Conservation (phyloP, 2,113 vertebrate species). For the Malurus cyaneus region DNA sequence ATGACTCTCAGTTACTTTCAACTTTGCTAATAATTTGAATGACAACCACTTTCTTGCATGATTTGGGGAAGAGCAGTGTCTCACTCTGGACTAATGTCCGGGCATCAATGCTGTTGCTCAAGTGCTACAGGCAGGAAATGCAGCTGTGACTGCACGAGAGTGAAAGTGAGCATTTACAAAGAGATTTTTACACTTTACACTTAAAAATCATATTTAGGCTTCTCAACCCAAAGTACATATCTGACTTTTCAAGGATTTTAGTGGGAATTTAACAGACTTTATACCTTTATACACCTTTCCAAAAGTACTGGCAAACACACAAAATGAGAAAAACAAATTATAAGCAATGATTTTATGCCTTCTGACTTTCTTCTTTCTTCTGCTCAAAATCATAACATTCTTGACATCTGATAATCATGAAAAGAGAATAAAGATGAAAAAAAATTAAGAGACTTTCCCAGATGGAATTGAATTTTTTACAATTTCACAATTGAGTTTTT, state of each 20-base stretch:
- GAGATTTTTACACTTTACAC: neutral
- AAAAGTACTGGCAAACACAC: neutral
- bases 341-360: neutral
- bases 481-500: neutral
- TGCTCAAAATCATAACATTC: neutral
- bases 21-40: constrained; percentile 28
- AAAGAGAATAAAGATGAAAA: neutral
- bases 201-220: neutral
- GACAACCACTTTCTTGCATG: neutral
- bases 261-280: neutral
- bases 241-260: neutral
- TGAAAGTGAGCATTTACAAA: neutral
- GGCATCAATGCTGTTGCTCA: neutral
- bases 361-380: neutral
- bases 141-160: neutral
- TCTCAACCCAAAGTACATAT: neutral
- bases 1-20: constrained; percentile 38
- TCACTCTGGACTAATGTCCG: neutral
- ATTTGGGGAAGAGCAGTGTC: neutral
- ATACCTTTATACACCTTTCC: neutral
- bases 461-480: neutral
- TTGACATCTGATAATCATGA: neutral
- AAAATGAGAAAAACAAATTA: neutral
- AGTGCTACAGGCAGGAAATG: neutral
- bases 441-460: neutral